A percentile compares a stretch with the other conserved stretches of the same genome.
Evolutionary conservation across 2,888 invertebrate species (phyloP).

Genomic region (Caenorhabditis macrosperma): DNA sequence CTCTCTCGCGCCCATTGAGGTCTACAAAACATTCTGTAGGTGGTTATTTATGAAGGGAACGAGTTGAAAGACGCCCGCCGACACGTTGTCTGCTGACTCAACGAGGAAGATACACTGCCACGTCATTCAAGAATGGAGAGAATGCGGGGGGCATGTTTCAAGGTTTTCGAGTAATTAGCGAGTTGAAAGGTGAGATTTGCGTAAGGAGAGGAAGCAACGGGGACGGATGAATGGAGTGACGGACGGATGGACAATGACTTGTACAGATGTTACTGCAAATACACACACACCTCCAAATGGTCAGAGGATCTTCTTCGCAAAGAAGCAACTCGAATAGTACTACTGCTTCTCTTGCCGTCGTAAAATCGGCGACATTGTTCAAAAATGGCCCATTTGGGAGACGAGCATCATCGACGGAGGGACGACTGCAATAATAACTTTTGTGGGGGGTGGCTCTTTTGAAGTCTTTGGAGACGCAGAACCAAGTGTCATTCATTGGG

Average conservation of each 20-base stretch:
- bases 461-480: constrained; percentile 29
- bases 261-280: constrained; percentile 28
- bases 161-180: constrained; percentile 11
- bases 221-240: neutral
- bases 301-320: no score
- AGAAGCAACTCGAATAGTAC: neutral
- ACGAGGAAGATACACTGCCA: neutral
- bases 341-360: neutral
- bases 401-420: neutral
- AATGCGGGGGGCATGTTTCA: neutral
- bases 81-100: constrained; percentile 5
- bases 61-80: neutral
- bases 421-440: constrained; percentile 32
- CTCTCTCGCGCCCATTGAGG: no score
- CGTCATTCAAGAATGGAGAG: neutral
- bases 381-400: constrained; percentile 45
- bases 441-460: constrained; percentile 18
- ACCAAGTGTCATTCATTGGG: constrained; percentile 37
- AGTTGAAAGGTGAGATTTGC: constrained; percentile 9
- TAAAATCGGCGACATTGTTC: neutral
- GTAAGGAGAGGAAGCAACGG: neutral
- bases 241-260: constrained; percentile 3
- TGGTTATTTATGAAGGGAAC: neutral
- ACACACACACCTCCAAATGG: no score
- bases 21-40: neutral